Evolutionary conservation across 2,797 vertebrate species (phyloP).

Genomic region (Artibeus lituratus): DNA sequence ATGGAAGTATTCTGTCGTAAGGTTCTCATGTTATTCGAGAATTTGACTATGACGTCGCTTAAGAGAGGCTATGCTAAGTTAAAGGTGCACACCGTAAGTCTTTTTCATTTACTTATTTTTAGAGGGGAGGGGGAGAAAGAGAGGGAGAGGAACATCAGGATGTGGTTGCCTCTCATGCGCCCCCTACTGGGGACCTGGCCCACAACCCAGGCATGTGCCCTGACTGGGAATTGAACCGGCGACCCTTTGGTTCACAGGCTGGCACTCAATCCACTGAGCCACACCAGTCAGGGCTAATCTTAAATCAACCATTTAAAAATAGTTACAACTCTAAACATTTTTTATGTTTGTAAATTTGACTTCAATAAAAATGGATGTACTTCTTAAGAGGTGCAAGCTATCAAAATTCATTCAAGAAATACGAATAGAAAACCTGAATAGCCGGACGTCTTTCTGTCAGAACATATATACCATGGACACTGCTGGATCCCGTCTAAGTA

Average conservation of each 20-base stretch:
- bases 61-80: background rate
- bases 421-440: background rate
- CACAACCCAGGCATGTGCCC: no score
- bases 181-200: no score
- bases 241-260: no score
- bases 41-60: background rate
- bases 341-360: background rate
- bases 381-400: background rate
- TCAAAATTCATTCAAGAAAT: background rate
- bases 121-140: no score
- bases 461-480: background rate
- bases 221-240: no score
- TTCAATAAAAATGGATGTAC: background rate
- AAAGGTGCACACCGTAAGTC: background rate
- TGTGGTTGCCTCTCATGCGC: no score
- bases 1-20: background rate
- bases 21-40: background rate
- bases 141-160: no score
- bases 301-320: background rate
- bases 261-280: no score
- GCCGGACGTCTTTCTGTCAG: background rate
- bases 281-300: background rate
- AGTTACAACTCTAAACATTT: background rate
- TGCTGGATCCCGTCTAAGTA: background rate
- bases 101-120: no score